A percentile compares a stretch with the other conserved stretches of the same genome.
Evolutionary conservation across 2,797 vertebrate species (phyloP).

Genomic region (Danio kyathit): DNA sequence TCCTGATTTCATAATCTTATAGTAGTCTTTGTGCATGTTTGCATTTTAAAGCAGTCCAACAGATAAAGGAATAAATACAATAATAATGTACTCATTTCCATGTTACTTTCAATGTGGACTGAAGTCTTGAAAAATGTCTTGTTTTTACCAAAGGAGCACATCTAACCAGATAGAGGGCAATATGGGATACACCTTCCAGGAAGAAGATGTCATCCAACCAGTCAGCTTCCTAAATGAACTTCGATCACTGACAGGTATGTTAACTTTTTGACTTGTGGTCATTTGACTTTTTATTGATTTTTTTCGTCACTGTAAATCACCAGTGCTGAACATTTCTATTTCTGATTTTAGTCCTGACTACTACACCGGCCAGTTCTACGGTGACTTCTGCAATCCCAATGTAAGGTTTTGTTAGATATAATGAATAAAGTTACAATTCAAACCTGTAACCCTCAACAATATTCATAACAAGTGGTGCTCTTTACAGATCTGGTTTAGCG

Average conservation of each 20-base stretch:
- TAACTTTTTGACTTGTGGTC: neutral
- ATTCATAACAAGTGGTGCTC: too few relatives aligned
- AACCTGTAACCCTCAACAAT: too few relatives aligned
- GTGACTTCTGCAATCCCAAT: too few relatives aligned
- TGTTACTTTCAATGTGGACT: neutral
- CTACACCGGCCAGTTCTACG: neutral
- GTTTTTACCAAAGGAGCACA: neutral
- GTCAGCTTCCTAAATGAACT: too few relatives aligned
- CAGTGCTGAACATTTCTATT: neutral
- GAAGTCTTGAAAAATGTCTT: neutral
- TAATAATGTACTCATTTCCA: neutral
- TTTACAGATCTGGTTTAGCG: neutral
- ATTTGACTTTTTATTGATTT: too few relatives aligned
- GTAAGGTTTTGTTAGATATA: too few relatives aligned
- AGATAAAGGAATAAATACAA: too few relatives aligned
- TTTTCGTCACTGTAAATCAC: too few relatives aligned
- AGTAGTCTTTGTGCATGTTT: fast-evolving
- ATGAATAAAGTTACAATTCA: too few relatives aligned
- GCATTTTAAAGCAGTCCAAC: neutral
- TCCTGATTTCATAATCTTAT: neutral
- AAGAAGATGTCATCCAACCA: too few relatives aligned
- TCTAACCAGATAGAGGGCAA: neutral
- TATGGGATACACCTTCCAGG: neutral
- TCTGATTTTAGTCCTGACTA: neutral
- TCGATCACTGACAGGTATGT: neutral